phyloP scores from a whole-genome alignment of 2,888 invertebrate genomes.

The Napeogenes inachia region DNA sequence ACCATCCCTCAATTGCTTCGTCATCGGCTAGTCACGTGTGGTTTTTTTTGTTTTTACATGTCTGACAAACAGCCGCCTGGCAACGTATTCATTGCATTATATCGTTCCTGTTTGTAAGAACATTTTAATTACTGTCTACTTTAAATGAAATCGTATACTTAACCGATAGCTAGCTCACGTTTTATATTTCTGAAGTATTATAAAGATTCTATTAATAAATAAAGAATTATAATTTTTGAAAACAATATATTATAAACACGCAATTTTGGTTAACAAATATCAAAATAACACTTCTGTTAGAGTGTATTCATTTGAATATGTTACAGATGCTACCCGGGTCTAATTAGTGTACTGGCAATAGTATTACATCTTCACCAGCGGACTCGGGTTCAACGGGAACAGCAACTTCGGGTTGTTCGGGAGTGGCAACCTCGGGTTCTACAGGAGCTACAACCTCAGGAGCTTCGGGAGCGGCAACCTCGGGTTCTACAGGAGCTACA shows the following conservation, averaged over 20 bases:
- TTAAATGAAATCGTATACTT: conserved; percentile 5
- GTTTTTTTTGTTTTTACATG: conserved; percentile 42
- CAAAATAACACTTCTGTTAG: no score
- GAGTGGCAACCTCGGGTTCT: no score
- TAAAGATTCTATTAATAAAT: conserved; percentile 5
- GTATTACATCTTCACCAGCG: not conserved
- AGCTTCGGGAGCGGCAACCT: no score
- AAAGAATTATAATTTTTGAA: not conserved
- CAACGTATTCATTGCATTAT: conserved; percentile 22
- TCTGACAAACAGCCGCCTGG: conserved; percentile 29
- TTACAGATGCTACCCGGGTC: not conserved
- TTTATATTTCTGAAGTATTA: not conserved
- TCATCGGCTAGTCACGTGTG: conserved; percentile 47
- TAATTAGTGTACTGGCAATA: conserved; percentile 3
- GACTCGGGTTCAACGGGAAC: no score
- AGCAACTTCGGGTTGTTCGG: no score
- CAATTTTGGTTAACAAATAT: no score
- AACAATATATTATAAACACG: not conserved
- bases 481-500: no score
- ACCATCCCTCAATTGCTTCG: conserved; percentile 50
- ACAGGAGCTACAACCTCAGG: no score
- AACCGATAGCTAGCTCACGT: no score
- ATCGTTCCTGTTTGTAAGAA: conserved; percentile 3
- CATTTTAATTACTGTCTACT: conserved; percentile 1
- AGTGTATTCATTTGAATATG: no score